Evolutionary conservation across 1,140 invertebrate genomes (phyloP).

Genomic region (Pogonomyrmex californicus): DNA sequence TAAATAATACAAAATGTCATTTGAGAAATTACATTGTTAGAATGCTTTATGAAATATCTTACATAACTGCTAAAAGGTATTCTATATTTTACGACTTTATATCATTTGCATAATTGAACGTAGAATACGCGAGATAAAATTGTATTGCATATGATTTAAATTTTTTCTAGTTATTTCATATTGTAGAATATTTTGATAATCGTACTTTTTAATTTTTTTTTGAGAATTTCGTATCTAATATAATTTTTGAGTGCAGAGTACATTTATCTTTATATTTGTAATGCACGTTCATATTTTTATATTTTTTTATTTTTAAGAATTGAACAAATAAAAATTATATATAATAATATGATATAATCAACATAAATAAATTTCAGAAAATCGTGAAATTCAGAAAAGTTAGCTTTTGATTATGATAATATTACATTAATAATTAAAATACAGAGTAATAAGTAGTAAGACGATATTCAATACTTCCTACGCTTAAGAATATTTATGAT

Average conservation of each 20-base stretch:
- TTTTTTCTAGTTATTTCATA: background rate
- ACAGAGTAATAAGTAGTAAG: background rate
- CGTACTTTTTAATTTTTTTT: background rate
- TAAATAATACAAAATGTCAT: slow-evolving; percentile 35
- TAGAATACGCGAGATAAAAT: background rate
- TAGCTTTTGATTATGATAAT: background rate
- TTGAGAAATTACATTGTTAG: slow-evolving; percentile 10
- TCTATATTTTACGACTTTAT: slow-evolving; percentile 7
- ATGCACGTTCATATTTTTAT: background rate
- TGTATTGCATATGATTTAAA: background rate
- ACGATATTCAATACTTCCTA: background rate
- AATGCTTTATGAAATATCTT: slow-evolving; percentile 4
- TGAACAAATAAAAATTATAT: background rate
- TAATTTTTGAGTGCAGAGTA: background rate
- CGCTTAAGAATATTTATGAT: background rate
- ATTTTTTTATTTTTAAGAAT: background rate
- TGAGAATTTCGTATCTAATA: background rate
- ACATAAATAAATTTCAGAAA: background rate
- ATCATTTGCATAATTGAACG: slow-evolving; percentile 17
- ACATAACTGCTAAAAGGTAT: background rate
- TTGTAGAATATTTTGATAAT: background rate
- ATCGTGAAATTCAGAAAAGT: background rate
- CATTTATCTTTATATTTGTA: background rate
- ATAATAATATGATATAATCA: background rate
- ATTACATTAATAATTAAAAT: slow-evolving; percentile 3